These are phyloP conservation scores for Epinotia nisella DNA, from an alignment of 2,888 invertebrate genomes.

Conservation along the genomic window DNA sequence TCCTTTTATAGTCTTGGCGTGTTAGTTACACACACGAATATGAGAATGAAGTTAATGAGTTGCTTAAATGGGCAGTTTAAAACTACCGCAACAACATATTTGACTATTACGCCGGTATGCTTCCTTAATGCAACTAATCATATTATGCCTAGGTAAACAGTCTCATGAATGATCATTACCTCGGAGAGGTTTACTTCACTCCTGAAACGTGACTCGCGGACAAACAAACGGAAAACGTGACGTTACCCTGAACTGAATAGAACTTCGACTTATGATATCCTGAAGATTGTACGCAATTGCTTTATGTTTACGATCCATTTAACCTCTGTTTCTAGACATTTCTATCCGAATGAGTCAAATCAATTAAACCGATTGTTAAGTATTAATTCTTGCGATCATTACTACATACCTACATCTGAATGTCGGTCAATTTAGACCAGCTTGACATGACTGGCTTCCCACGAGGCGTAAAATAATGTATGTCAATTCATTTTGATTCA, in stretches of 20 bases:
- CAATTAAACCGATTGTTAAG: not conserved
- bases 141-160: slow-evolving; percentile 15
- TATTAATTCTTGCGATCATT: too few species aligned
- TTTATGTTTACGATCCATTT: not conserved
- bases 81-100: slow-evolving; percentile 16
- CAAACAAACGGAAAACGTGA: slow-evolving; percentile 28
- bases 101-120: slow-evolving; percentile 10
- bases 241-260: slow-evolving; percentile 13
- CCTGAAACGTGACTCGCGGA: slow-evolving; percentile 27
- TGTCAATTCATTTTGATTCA: too few species aligned
- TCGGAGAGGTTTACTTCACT: slow-evolving; percentile 17
- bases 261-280: not conserved
- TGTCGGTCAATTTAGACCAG: too few species aligned
- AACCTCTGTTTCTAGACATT: too few species aligned
- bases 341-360: not conserved
- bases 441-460: not conserved
- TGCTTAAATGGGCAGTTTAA: slow-evolving; percentile 15
- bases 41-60: slow-evolving; percentile 9
- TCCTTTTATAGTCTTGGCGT: not conserved
- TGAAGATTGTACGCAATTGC: slow-evolving; percentile 19
- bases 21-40: not conserved
- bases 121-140: slow-evolving; percentile 20
- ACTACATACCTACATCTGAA: too few species aligned
- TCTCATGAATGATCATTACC: slow-evolving; percentile 32
- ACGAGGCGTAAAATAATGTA: too few species aligned